Evolutionary conservation across 2,888 invertebrate species (phyloP).

Genomic region (Rhabditoides inermis): DNA sequence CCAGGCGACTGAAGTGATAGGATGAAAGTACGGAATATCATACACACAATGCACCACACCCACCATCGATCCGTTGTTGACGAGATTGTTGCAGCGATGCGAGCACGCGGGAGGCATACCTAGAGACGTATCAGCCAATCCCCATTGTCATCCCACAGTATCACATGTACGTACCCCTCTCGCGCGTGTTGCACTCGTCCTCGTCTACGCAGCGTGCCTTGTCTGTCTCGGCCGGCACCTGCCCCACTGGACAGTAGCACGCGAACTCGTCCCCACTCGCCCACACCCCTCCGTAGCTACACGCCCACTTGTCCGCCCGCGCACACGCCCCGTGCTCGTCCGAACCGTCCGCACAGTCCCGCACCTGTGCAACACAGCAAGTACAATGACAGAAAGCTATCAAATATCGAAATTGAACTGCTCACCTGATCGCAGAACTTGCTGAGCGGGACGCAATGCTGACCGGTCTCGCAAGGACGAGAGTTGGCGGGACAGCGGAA

Average conservation of each 20-base stretch:
- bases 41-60: conserved; percentile 57
- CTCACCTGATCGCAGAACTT: conserved; percentile 69
- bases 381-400: too few relatives aligned
- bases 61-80: conserved; percentile 50
- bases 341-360: conserved; percentile 65
- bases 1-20: conserved; percentile 67
- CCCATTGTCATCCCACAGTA: conserved; percentile 25
- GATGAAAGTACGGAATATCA: too few relatives aligned
- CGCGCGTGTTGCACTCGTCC: conserved; percentile 38
- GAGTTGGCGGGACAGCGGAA: conserved; percentile 27
- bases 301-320: conserved; percentile 50
- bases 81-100: conserved; percentile 40
- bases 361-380: too few relatives aligned
- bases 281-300: conserved; percentile 60
- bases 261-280: conserved; percentile 64
- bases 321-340: conserved; percentile 69
- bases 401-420: too few relatives aligned
- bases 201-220: too few relatives aligned
- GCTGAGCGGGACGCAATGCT: conserved; percentile 62
- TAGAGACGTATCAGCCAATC: conserved; percentile 7
- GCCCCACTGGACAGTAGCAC: conserved; percentile 70
- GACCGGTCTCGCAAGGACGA: conserved; percentile 50
- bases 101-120: conserved; percentile 47
- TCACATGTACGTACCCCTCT: conserved; percentile 34
- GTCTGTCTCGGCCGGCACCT: too few relatives aligned